Base-by-base conservation (phyloP, 2,888 invertebrate genomes). In the Latrodectus elegans region DNA sequence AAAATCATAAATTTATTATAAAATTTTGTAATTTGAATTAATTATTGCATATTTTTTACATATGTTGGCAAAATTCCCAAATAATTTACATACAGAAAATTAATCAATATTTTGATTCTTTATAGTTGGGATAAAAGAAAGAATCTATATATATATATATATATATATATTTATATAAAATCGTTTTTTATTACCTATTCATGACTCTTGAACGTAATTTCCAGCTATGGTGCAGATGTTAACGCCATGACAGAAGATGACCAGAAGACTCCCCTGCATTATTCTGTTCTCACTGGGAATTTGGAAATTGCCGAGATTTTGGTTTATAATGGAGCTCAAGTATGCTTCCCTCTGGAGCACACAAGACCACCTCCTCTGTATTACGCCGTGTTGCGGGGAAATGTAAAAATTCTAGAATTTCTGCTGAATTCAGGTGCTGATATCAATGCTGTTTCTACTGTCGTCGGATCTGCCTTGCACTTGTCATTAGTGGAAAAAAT, bases 181-280 rank as follows among this genome's bases (percentile, higher is more conserved):
- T 38, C 38, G 38, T 38, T 38, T 4, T 38, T 1, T 38, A 38
- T 6, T 38, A 6, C 38, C 38, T 38, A 38, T 1, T 22, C 1
- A 22, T 22, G 22, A 38, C 38, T 38, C 4, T 38, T 6, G 38
- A 38, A 38, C 26, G 9, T 74, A 14, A 22, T 38, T 88, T 83
- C 52, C 67, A 95, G 95, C 90, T 94, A 95, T 91, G 97, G 97
- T 0, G 97, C 97, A 0, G 95, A 97, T 91, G 95, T 97, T 1
- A 97, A 97, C 92, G 95, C 96, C 4, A 95, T 95, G 93, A 95
- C 97, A 0, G 93, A 96, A 87, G 96, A 97, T 91, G 97, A 97
- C 91, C 85, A 95, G 91, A 94, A 97, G 85, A 96, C 97, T 3
- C 96, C 97, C 4, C 93, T 98, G 91, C 97, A 97, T 92, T 97